phyloP scores from a whole-genome alignment of 2,888 invertebrate genomes.

The Liopterus haemorrhoidalis region DNA sequence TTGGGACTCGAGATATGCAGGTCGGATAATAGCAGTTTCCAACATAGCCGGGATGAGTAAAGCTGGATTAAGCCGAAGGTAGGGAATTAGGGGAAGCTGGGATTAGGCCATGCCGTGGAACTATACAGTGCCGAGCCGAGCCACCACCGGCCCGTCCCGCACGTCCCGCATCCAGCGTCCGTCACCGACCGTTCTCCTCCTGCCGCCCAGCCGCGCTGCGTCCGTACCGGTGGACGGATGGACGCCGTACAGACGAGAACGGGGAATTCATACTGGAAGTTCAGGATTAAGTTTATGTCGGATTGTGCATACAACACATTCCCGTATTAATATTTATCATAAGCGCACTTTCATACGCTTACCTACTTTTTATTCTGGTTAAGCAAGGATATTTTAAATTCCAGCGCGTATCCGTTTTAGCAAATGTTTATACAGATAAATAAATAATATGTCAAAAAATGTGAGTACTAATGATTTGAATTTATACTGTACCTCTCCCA shows the following conservation, averaged over 20 bases:
- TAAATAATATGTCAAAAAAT: neutral
- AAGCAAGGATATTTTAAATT: neutral
- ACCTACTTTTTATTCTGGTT: too few species aligned
- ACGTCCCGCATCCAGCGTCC: neutral
- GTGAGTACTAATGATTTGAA: too few species aligned
- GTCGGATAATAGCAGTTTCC: slow-evolving; percentile 36
- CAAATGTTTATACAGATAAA: neutral
- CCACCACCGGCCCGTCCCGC: neutral
- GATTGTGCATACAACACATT: slow-evolving; percentile 8
- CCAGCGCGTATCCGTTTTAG: neutral
- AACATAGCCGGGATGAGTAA: slow-evolving; percentile 42
- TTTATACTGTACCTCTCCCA: too few species aligned
- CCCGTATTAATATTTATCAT: slow-evolving; percentile 1
- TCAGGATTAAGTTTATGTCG: slow-evolving; percentile 42
- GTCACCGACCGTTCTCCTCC: slow-evolving; percentile 81
- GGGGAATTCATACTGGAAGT: slow-evolving; percentile 42
- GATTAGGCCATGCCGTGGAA: slow-evolving; percentile 38
- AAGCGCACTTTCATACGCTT: too few species aligned
- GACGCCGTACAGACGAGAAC: neutral
- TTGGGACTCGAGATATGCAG: slow-evolving; percentile 31
- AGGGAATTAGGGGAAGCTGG: slow-evolving; percentile 48
- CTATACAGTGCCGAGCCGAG: neutral
- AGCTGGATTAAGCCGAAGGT: slow-evolving; percentile 49
- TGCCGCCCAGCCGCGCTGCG: slow-evolving; percentile 54
- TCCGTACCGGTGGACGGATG: slow-evolving; percentile 1